Conservation (phyloP, 2,797 vertebrate genomes). For the Cichlasoma orientale region DNA sequence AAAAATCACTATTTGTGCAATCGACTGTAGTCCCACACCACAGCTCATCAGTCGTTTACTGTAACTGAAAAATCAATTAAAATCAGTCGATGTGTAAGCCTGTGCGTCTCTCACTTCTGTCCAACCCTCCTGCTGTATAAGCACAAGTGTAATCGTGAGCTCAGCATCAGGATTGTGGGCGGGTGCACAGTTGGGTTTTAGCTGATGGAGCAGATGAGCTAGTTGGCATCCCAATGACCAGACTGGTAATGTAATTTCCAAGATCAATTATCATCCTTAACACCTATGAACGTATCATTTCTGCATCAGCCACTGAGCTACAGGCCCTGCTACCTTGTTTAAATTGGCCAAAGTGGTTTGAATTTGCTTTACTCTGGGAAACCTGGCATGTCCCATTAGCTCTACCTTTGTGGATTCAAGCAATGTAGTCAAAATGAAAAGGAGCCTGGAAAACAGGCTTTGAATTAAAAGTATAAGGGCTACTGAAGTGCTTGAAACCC, state of each 20-base stretch:
- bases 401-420: background rate
- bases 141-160: constrained; percentile 15
- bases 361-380: background rate
- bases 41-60: constrained; percentile 31
- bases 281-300: constrained; percentile 25
- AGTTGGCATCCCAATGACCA: constrained; percentile 3
- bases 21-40: background rate
- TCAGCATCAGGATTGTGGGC: background rate
- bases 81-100: constrained; percentile 40
- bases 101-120: constrained; percentile 22
- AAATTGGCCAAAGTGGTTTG: background rate
- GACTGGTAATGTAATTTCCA: constrained; percentile 29
- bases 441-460: background rate
- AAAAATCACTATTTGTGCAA: background rate
- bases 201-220: constrained; percentile 29
- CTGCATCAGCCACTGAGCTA: background rate
- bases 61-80: constrained; percentile 54
- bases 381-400: background rate
- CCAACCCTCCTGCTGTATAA: background rate
- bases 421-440: background rate
- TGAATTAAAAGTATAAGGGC: background rate
- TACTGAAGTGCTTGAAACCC: constrained; percentile 12
- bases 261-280: background rate
- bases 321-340: background rate
- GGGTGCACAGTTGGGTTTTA: background rate